Evolutionary conservation across 2,797 vertebrate genomes (phyloP).

Genomic region (Sandelia bainsii): DNA sequence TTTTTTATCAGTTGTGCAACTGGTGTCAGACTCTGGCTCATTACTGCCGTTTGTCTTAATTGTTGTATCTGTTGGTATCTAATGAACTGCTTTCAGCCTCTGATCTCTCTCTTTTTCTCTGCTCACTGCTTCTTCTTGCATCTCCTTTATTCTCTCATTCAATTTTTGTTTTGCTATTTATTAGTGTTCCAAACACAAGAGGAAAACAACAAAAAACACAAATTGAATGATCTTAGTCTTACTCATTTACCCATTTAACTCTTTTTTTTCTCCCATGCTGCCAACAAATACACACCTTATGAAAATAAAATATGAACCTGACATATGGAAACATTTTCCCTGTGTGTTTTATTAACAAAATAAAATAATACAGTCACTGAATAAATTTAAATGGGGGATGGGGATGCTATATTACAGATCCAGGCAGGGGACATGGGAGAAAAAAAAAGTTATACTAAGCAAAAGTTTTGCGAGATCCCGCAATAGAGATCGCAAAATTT

Average conservation of each 20-base stretch:
- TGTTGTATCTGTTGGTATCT: constrained; percentile 21
- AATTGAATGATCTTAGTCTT: background rate
- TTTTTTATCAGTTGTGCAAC: constrained; percentile 41
- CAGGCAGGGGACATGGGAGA: too few species aligned
- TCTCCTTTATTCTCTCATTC: background rate
- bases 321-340: background rate
- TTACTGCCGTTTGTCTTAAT: constrained; percentile 50
- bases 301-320: background rate
- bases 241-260: background rate
- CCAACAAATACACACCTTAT: background rate
- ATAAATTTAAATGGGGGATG: too few species aligned
- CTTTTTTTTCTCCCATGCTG: background rate
- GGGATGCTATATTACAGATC: too few species aligned
- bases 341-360: too few species aligned
- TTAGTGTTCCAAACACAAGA: background rate
- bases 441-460: too few species aligned
- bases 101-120: background rate
- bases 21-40: constrained; percentile 45
- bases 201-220: background rate
- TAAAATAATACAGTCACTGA: too few species aligned
- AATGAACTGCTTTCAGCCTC: constrained; percentile 6
- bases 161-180: background rate
- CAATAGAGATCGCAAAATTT: too few species aligned
- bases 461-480: too few species aligned
- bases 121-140: background rate